A percentile compares a stretch with the other conserved stretches of the same genome.
These are phyloP conservation scores for Takifugu ocellatus DNA, from an alignment of 2,797 vertebrate genomes.

Conservation along the genomic window DNA sequence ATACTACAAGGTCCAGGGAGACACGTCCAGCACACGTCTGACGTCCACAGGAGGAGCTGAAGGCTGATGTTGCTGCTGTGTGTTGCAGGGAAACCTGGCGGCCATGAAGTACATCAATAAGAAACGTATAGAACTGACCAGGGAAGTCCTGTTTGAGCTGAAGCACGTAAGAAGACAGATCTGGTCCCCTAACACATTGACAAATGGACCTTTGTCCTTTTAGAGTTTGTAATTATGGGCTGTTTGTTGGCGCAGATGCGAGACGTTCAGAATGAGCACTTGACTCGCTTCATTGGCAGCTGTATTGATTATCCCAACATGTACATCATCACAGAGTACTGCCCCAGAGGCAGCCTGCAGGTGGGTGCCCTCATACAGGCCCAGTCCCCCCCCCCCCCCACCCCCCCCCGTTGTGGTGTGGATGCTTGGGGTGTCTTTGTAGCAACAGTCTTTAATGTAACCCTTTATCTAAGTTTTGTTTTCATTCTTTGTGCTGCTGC, in stretches of 20 bases:
- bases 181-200: no score
- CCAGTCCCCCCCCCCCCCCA: not conserved
- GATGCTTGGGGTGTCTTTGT: no score
- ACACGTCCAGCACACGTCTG: not conserved
- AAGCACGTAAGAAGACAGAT: slow-evolving; percentile 80
- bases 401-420: not conserved
- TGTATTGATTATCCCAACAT: slow-evolving; percentile 87
- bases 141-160: slow-evolving; percentile 87
- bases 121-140: slow-evolving; percentile 87
- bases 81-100: slow-evolving; percentile 84
- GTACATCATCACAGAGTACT: slow-evolving; percentile 91
- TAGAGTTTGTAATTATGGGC: no score
- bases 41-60: not conserved
- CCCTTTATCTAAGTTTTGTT: no score
- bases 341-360: slow-evolving; percentile 66
- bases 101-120: slow-evolving; percentile 88
- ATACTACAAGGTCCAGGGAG: slow-evolving; percentile 82
- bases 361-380: slow-evolving; percentile 6
- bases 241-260: slow-evolving; percentile 74
- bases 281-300: slow-evolving; percentile 87
- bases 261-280: slow-evolving; percentile 88
- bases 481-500: no score
- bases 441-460: no score
- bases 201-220: no score
- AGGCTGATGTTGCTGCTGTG: not conserved